Base-by-base conservation (phyloP, 2,888 invertebrate species). In the Trissolcus brochymenae region DNA sequence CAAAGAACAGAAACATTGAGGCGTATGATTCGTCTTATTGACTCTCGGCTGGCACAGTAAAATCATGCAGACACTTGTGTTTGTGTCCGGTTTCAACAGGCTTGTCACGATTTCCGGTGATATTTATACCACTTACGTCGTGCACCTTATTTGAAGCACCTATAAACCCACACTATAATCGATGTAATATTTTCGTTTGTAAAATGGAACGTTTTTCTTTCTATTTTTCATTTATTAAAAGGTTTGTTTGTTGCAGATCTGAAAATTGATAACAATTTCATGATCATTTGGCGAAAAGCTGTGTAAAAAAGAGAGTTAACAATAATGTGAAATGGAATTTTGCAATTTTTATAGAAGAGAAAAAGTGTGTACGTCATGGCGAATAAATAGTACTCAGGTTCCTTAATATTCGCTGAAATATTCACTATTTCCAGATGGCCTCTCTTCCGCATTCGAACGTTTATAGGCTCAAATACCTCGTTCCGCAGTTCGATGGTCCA, bases 361-460 rank as follows among this genome's bases (percentile, higher is more conserved):
- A 70, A 65, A 70, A 60, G 59, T 60, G 60, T 54, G 65, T 65
- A 64, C 71, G 71, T 72, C 71, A 67, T 50, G 67, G 41, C 46
- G 71, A 67, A 76, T 76, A 76, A 76, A 76, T 76, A 76, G 72
- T 67, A 76, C 72, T 67, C 76, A 61, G 6, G 49, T 55, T 55
- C 59, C 57, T 82, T 84, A 84, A 85, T 84, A 85, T 84, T 84
- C 81, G 83, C 84, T 83, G 79, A 80, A 81, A 84, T 85, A 86
- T 86, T 85, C 85, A 83, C 83, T 82, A 83, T 85, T 85, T 81
- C 83, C 84, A 85, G 84, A 82, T 81, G 83, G 82, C 76, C 81
- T 79, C 75, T 68, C 73, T 64, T 64, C 66, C 21, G 60, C 61
- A 56, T 17, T 43, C 60, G 46, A 53, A 56, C 72, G 64, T 70